Evolutionary conservation across 2,113 vertebrate species (phyloP).

Genomic region (Rafetus swinhoei): DNA sequence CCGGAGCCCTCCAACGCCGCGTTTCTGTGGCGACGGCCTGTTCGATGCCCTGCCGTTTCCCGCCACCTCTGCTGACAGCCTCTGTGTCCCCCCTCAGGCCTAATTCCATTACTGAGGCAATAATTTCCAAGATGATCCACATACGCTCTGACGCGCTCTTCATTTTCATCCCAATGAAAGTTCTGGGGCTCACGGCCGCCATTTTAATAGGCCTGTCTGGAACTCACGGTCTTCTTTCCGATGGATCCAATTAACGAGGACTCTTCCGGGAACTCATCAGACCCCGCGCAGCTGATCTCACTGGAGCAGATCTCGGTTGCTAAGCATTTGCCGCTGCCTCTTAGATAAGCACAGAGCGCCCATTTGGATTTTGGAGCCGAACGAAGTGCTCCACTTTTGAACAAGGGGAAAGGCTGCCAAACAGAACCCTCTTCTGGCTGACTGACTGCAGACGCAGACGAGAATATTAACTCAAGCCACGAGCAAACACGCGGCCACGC

Average conservation of each 20-base stretch:
- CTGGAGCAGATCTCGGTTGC: accelerated
- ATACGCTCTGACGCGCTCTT: not conserved
- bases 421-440: not conserved
- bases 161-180: not conserved
- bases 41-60: not conserved
- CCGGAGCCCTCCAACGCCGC: not conserved
- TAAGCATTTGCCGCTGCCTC: not conserved
- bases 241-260: not conserved
- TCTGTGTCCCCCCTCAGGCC: not conserved
- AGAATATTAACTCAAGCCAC: not conserved
- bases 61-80: not conserved
- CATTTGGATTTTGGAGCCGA: not conserved
- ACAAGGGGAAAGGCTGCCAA: not conserved
- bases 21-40: not conserved
- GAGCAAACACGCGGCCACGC: not conserved
- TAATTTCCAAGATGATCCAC: not conserved
- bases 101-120: not conserved
- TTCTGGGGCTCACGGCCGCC: not conserved
- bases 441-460: not conserved
- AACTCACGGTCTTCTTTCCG: not conserved
- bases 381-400: not conserved
- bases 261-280: not conserved
- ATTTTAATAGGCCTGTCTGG: not conserved
- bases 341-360: not conserved
- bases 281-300: not conserved